Percentiles rank a stretch among this genome's conserved stretches.
Conservation (phyloP, 2,797 vertebrate species). For the Tarsius wallacei region DNA sequence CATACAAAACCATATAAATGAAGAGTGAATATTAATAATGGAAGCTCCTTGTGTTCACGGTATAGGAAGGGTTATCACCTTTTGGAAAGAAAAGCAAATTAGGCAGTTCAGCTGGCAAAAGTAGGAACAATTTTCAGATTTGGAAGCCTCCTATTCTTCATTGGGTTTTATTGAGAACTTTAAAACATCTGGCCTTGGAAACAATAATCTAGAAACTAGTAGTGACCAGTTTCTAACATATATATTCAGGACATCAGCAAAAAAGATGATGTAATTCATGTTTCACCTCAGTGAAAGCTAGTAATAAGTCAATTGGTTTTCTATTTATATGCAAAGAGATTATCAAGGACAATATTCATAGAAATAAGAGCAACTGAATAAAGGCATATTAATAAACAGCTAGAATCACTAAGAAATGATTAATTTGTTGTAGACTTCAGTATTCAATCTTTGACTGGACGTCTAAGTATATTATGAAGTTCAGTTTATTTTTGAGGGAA, state of each 20-base stretch:
- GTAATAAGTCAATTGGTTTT: slow-evolving; percentile 2
- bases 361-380: background rate
- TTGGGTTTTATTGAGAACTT: slow-evolving; percentile 45
- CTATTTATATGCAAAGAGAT: slow-evolving; percentile 1
- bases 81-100: background rate
- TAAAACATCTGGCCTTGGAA: slow-evolving; percentile 49
- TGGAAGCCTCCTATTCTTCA: slow-evolving; percentile 44
- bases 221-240: slow-evolving; percentile 39
- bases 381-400: background rate
- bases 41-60: background rate
- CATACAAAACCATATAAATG: background rate
- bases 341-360: background rate
- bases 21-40: slow-evolving; percentile 22
- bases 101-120: slow-evolving; percentile 23
- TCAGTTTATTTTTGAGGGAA: slow-evolving; percentile 51
- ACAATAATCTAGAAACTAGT: slow-evolving; percentile 52
- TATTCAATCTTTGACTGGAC: slow-evolving; percentile 36
- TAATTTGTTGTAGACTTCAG: slow-evolving; percentile 34
- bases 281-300: slow-evolving; percentile 17
- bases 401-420: background rate
- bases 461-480: background rate
- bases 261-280: slow-evolving; percentile 6
- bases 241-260: slow-evolving; percentile 32
- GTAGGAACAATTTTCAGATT: background rate
- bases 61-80: background rate